Evolutionary conservation across 2,888 invertebrate genomes (phyloP).

Genomic region (Punctoribates punctum): DNA sequence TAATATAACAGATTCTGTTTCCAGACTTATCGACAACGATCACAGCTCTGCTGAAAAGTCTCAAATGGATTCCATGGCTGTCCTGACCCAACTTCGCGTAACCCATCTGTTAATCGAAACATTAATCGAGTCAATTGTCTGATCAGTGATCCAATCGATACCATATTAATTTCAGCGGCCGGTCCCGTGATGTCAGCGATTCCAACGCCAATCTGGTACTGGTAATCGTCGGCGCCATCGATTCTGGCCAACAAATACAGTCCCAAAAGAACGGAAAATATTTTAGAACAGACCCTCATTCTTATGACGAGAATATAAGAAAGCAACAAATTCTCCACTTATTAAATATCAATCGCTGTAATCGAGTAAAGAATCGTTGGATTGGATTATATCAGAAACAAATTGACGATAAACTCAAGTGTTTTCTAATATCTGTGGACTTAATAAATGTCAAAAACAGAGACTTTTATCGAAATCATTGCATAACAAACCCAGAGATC

Average conservation of each 20-base stretch:
- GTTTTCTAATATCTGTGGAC: no score
- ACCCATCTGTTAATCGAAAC: constrained; percentile 70
- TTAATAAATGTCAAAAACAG: no score
- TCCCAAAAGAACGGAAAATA: background rate
- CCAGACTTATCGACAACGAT: constrained; percentile 60
- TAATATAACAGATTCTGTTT: constrained; percentile 70
- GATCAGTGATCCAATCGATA: constrained; percentile 57
- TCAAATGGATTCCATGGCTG: constrained; percentile 76
- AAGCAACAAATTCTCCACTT: no score
- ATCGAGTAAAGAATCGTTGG: no score
- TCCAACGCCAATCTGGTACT: constrained; percentile 68
- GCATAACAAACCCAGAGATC: no score
- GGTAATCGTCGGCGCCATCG: constrained; percentile 38
- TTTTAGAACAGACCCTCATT: background rate
- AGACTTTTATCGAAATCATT: no score
- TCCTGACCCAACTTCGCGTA: constrained; percentile 80
- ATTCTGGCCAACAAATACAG: background rate
- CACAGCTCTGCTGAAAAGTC: constrained; percentile 82
- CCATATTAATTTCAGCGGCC: constrained; percentile 80
- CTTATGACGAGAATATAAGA: no score
- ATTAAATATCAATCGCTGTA: no score
- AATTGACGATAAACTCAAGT: no score
- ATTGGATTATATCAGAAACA: no score
- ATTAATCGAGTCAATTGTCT: background rate
- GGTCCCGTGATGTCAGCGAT: constrained; percentile 89